These are phyloP conservation scores for Electrophaes corylata DNA, from an alignment of 2,888 invertebrate species.

Conservation along the genomic window DNA sequence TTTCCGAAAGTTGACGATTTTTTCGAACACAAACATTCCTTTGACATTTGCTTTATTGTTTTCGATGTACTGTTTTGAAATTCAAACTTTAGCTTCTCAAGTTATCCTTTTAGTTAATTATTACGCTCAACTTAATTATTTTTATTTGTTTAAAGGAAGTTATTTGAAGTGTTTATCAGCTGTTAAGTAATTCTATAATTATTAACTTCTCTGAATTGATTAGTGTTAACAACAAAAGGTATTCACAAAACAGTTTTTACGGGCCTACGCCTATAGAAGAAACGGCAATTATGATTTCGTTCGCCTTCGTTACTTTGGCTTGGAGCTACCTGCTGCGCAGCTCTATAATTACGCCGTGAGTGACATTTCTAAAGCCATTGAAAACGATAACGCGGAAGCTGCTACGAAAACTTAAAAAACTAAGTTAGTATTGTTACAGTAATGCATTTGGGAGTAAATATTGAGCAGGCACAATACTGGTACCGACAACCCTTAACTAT, in stretches of 20 bases:
- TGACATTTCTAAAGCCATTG: constrained; percentile 79
- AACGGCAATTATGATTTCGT: constrained; percentile 72
- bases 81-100: neutral
- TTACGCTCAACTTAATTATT: neutral
- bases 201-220: constrained; percentile 49
- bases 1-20: constrained; percentile 42
- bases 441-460: constrained; percentile 84
- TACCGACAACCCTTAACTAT: constrained; percentile 79
- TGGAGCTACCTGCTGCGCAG: constrained; percentile 75
- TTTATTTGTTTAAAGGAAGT: neutral
- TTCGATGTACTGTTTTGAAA: neutral
- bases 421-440: constrained; percentile 80
- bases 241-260: constrained; percentile 56
- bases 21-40: constrained; percentile 3
- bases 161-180: neutral
- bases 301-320: constrained; percentile 61
- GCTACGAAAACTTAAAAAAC: constrained; percentile 80
- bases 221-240: constrained; percentile 57
- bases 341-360: constrained; percentile 80
- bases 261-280: constrained; percentile 58
- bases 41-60: neutral
- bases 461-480: constrained; percentile 79
- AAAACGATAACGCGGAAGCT: constrained; percentile 84
- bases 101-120: neutral
- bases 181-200: constrained; percentile 38